Base-by-base conservation (phyloP, 2,113 vertebrate genomes). In the Apeltes quadracus region DNA sequence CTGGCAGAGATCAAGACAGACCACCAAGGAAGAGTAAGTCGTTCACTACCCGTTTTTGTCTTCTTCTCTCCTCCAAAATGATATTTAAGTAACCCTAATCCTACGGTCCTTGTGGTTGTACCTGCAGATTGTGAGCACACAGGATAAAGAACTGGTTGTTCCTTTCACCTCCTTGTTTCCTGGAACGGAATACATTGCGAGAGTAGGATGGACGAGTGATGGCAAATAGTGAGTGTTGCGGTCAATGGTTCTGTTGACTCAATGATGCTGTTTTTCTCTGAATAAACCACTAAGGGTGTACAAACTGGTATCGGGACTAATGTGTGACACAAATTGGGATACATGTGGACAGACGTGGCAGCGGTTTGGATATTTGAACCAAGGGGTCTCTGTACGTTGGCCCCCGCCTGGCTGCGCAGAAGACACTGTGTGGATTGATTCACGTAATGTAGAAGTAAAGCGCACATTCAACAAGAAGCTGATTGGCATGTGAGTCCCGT, bases 151-250 rank as follows among this genome's bases (percentile, higher is more conserved):
- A 78, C 91, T 98, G 83, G 95, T 94, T 0, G 92, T 94, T 48
- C 95, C 97, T 0, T 98, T 99, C 81, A 88, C 86, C 63, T 84
- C 88, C 0, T 92, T 99, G 67, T 99, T 99, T 75, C 97, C 97
- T 0, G 92, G 85, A 0, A 96, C 94, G 38, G 97, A 99, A 81
- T 98, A 99, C 91, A 95, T 99, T 5, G 95, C 97, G 34, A 93
- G 97, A 72, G 97, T 96, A 0, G 97, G 97, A 72, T 99, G 97
- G 97, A 98, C 97, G 2, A 94, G 85, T 22, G 97, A 99, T 0
- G 97, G 97, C 83, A 96, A 95, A 92, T 98, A 94, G 97, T 99
- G 86, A 75, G 94, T 83, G 51, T 55, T 23, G 0, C 5, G 12
- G 1, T 39, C 10, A 4, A 20, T 55, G 6, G 14, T 23, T 53